Evolutionary conservation across 2,888 invertebrate genomes (phyloP).

Genomic region (Ectobius pallidus): DNA sequence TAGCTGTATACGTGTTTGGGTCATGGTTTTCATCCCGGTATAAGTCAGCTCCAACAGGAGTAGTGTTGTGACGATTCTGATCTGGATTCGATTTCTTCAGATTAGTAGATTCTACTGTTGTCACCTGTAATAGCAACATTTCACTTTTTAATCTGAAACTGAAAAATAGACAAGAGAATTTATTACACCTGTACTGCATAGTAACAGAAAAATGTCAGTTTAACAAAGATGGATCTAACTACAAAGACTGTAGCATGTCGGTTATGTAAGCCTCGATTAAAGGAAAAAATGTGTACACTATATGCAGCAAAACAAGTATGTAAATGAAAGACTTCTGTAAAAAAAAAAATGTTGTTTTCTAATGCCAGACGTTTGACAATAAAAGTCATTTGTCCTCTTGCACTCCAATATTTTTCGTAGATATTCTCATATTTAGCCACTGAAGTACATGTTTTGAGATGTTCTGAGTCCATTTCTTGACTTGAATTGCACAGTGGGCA

Average conservation of each 20-base stretch:
- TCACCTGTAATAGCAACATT: neutral
- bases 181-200: neutral
- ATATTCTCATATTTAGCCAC: too few relatives aligned
- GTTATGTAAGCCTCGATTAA: neutral
- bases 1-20: neutral
- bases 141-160: too few relatives aligned
- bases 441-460: too few relatives aligned
- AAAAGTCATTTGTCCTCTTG: too few relatives aligned
- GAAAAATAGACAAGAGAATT: neutral
- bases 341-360: too few relatives aligned
- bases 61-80: neutral
- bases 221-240: neutral
- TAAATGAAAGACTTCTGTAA: too few relatives aligned
- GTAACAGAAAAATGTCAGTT: neutral
- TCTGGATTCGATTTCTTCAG: neutral
- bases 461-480: too few relatives aligned
- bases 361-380: too few relatives aligned
- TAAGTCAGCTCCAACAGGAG: neutral
- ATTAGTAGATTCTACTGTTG: slow-evolving; percentile 11
- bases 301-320: neutral
- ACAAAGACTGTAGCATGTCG: neutral
- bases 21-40: neutral
- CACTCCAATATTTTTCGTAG: too few relatives aligned
- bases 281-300: neutral
- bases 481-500: too few relatives aligned